Base-by-base conservation (phyloP, 1,140 invertebrate species). In the Tetragnatha versicolor region DNA sequence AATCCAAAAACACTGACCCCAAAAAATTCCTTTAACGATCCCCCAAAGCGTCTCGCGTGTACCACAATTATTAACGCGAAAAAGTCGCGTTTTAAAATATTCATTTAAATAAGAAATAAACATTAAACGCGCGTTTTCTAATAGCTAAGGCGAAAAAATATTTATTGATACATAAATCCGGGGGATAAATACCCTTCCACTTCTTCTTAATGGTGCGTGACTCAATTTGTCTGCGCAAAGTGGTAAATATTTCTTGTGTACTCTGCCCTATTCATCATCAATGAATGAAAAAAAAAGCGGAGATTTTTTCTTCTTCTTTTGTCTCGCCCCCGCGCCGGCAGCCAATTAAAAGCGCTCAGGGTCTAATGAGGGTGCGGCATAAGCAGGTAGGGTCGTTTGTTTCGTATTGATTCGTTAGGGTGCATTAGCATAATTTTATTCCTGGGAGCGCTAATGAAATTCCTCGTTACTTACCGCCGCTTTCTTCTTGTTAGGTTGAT, bases 341-440 rank as follows among this genome's bases (percentile, higher is more conserved):
- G 73, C 73, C 73, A 77, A 77, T 77, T 77, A 77, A 77, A 77
- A 60, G 51, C 51, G 73, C 42, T 49, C 27, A 39, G 55, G 55
- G n/a, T 55, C 58, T 77, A 77, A 77, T 77, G 73, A 77, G 73
- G 73, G 73, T 77, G 72, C 72, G 72, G 72, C 72, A 75, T 75
- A 75, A 75, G 72, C 72, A 75, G 72, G 72, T 75, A 75, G 58
- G 73, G 47, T 77, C 73, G 73, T 77, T 77, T 77, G 73, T 77
- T 77, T 77, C 73, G 73, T 61, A 77, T 77, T 77, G 73, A 77
- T 77, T 77, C 73, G 73, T 77, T 66, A 60, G 61, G 61, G 25
- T 20, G 63, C 73, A 77, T 77, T 77, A 77, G 73, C 73, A 77
- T 77, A 77, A 77, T 77, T 77, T 77, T 77, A 77, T 77, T 77